Conservation (phyloP, 2,888 invertebrate genomes). For the Gibbula magus region DNA sequence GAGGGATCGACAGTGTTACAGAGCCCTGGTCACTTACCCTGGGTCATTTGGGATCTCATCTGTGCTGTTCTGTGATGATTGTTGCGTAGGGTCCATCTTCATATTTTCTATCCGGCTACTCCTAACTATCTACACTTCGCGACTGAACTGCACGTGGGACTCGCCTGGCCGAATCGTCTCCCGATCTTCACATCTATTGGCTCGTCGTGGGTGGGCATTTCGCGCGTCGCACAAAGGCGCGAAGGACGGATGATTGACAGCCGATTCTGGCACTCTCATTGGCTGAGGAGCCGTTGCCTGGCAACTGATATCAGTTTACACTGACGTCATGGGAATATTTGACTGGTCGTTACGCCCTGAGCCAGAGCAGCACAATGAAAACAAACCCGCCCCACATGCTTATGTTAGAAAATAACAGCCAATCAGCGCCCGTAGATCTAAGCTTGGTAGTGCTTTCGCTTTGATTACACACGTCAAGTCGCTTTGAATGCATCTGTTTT, state of each 20-base stretch:
- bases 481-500: conserved; percentile 8
- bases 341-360: conserved; percentile 46
- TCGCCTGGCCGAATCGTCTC: conserved; percentile 39
- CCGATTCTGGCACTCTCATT: conserved; percentile 44
- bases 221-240: conserved; percentile 65
- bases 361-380: conserved; percentile 40
- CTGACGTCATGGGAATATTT: conserved; percentile 56
- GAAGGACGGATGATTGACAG: conserved; percentile 64
- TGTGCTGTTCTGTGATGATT: conserved; percentile 58
- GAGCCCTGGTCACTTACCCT: conserved; percentile 81
- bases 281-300: conserved; percentile 49
- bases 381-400: conserved; percentile 37
- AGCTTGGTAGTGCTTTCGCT: conserved; percentile 26
- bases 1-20: conserved; percentile 75
- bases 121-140: conserved; percentile 62
- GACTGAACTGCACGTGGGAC: conserved; percentile 58
- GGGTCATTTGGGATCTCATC: conserved; percentile 95
- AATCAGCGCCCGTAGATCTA: conserved; percentile 19
- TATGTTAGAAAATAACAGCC: conserved; percentile 34
- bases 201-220: conserved; percentile 66
- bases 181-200: conserved; percentile 53
- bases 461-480: conserved; percentile 13
- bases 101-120: conserved; percentile 60
- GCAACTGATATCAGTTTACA: conserved; percentile 58
- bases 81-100: conserved; percentile 68